phyloP scores from a whole-genome alignment of 2,888 invertebrate species.

The Adineta ricciae region DNA sequence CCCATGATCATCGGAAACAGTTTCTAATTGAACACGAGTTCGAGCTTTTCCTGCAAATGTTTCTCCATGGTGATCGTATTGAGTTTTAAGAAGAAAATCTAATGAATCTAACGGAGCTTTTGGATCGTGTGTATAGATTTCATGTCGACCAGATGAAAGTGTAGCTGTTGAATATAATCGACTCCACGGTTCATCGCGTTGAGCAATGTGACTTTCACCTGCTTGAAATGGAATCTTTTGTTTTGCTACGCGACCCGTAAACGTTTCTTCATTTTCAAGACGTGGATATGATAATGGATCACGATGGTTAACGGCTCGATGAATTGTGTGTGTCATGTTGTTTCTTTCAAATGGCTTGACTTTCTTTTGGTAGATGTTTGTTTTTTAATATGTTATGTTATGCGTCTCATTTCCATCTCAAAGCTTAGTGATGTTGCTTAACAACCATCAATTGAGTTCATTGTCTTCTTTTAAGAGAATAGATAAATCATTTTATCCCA shows the following conservation, averaged over 20 bases:
- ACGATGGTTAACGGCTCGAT: conserved; percentile 28
- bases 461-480: no score
- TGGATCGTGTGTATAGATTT: conserved; percentile 43
- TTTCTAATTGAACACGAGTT: conserved; percentile 47
- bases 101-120: conserved; percentile 47
- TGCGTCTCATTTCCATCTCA: neutral
- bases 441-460: neutral
- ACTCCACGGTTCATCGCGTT: conserved; percentile 34
- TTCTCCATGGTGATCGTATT: conserved; percentile 47
- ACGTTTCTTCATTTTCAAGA: conserved; percentile 29
- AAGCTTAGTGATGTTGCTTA: neutral
- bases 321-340: conserved; percentile 22
- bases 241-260: neutral
- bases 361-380: neutral
- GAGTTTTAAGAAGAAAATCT: conserved; percentile 48
- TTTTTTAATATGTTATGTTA: neutral
- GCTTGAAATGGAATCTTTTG: conserved; percentile 25
- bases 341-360: neutral
- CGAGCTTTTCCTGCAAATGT: conserved; percentile 44
- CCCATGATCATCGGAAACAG: conserved; percentile 38
- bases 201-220: neutral
- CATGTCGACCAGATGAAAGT: conserved; percentile 42
- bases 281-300: conserved; percentile 33
- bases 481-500: no score
- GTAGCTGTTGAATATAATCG: conserved; percentile 43